These are phyloP conservation scores for Oreonectes daqikongensis DNA, from an alignment of 2,797 vertebrate genomes.

Conservation along the genomic window DNA sequence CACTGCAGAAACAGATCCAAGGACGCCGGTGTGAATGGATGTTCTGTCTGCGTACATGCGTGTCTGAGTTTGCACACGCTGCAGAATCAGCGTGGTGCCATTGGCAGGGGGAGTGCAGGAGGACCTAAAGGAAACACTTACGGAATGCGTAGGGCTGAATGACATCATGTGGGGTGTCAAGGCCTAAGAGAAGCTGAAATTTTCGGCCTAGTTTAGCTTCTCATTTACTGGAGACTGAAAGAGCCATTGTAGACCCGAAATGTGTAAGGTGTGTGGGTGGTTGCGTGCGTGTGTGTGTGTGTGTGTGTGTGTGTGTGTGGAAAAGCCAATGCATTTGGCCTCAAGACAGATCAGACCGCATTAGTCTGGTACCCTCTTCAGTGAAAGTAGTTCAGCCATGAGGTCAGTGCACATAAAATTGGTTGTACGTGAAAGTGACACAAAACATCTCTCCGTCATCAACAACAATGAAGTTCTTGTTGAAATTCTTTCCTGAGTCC, in stretches of 20 bases:
- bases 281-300: slow-evolving; percentile 1
- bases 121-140: slow-evolving; percentile 59
- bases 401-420: slow-evolving; percentile 30
- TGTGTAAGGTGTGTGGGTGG: slow-evolving; percentile 8
- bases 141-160: slow-evolving; percentile 51
- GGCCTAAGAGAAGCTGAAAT: slow-evolving; percentile 42
- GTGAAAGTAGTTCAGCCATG: slow-evolving; percentile 39
- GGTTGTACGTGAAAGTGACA: slow-evolving; percentile 18
- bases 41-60: slow-evolving; percentile 47
- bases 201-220: slow-evolving; percentile 43
- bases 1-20: slow-evolving; percentile 32
- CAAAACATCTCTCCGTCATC: background rate
- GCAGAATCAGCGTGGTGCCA: slow-evolving; percentile 6
- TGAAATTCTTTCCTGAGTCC: background rate
- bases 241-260: slow-evolving; percentile 28
- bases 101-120: slow-evolving; percentile 31
- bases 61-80: slow-evolving; percentile 32
- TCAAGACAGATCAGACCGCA: slow-evolving; percentile 34
- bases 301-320: slow-evolving; percentile 2
- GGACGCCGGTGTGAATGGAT: slow-evolving; percentile 43
- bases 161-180: slow-evolving; percentile 53
- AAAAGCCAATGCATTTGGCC: slow-evolving; percentile 15
- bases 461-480: background rate
- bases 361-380: slow-evolving; percentile 39
- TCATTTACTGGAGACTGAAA: slow-evolving; percentile 49